Conservation (phyloP, 2,888 invertebrate genomes). For the Platerodrilus igneus region DNA sequence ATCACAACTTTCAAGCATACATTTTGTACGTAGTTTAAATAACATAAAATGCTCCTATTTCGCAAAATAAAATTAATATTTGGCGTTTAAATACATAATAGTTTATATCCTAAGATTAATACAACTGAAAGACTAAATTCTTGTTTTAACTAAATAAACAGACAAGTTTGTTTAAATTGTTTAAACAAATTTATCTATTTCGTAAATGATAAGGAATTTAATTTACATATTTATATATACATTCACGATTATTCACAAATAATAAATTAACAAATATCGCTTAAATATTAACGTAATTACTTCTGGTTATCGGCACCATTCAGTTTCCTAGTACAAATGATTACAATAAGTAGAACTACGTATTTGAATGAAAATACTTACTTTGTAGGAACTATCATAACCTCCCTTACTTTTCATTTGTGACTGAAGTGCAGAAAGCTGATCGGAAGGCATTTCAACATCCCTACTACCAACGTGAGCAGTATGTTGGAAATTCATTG, state of each 20-base stretch:
- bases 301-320: slow-evolving; percentile 31
- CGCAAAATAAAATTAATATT: slow-evolving; percentile 13
- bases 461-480: slow-evolving; percentile 89
- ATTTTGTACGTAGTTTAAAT: too few species aligned
- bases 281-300: slow-evolving; percentile 1
- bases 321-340: slow-evolving; percentile 24
- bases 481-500: slow-evolving; percentile 94
- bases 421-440: slow-evolving; percentile 82
- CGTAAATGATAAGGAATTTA: slow-evolving; percentile 4
- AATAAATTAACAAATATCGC: slow-evolving; percentile 12
- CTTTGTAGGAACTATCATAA: slow-evolving; percentile 60
- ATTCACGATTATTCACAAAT: slow-evolving; percentile 13
- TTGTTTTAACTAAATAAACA: slow-evolving; percentile 4
- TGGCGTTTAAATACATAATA: slow-evolving; percentile 14
- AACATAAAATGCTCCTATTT: slow-evolving; percentile 12
- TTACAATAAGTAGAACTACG: neutral
- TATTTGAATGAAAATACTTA: slow-evolving; percentile 25
- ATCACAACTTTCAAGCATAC: slow-evolving; percentile 16
- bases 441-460: slow-evolving; percentile 75
- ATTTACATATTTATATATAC: slow-evolving; percentile 9
- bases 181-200: slow-evolving; percentile 1
- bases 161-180: slow-evolving; percentile 5
- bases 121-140: slow-evolving; percentile 1
- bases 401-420: slow-evolving; percentile 97
- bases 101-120: slow-evolving; percentile 1